A percentile compares a stretch with the other conserved stretches of the same genome.
Evolutionary conservation across 2,888 invertebrate genomes (phyloP).

Genomic region (Mellilla xanthometata): DNA sequence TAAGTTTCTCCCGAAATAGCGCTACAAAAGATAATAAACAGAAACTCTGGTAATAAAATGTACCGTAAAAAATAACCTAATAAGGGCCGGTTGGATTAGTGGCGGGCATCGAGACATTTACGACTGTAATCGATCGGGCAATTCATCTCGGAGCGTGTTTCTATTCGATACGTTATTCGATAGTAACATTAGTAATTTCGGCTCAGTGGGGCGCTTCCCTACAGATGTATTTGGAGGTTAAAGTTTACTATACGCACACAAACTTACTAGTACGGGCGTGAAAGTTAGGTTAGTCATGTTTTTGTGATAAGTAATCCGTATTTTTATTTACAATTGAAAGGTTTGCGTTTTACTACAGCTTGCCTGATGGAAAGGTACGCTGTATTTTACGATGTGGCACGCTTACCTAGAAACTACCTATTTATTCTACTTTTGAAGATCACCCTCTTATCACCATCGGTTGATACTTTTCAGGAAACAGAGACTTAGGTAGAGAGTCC

Average conservation of each 20-base stretch:
- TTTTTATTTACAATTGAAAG: too few relatives aligned
- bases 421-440: too few relatives aligned
- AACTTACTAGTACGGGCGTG: too few relatives aligned
- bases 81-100: constrained; percentile 17
- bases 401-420: too few relatives aligned
- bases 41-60: constrained; percentile 15
- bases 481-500: too few relatives aligned
- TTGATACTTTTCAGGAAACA: too few relatives aligned
- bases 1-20: constrained; percentile 1
- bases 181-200: constrained; percentile 18
- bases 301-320: too few relatives aligned
- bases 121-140: constrained; percentile 29
- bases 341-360: too few relatives aligned
- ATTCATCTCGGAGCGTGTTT: constrained; percentile 25
- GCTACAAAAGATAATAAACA: constrained; percentile 18
- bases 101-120: constrained; percentile 24
- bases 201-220: constrained; percentile 9
- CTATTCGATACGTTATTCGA: constrained; percentile 14
- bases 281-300: too few relatives aligned
- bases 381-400: too few relatives aligned
- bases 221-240: constrained; percentile 3
- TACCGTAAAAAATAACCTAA: constrained; percentile 21
- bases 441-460: too few relatives aligned
- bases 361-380: too few relatives aligned
- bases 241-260: not conserved